Evolutionary conservation across 1,140 invertebrate species (phyloP), one percentile per base, ranked within the genome.

Genomic region (Panulirus ornatus): DNA sequence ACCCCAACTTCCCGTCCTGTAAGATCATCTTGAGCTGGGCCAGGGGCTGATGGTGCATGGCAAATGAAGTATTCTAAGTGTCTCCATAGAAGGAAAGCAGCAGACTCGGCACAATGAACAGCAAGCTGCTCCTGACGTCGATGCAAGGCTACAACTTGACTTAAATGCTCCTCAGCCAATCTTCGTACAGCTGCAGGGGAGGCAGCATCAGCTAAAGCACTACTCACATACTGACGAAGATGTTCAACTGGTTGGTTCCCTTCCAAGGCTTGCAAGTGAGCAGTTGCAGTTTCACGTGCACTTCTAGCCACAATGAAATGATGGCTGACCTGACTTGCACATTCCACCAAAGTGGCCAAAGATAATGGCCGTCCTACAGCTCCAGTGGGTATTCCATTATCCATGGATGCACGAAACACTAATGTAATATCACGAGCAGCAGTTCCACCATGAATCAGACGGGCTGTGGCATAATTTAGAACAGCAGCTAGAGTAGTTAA

Each of bases 171-270:
- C 70, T 89, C 87, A 30, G 87, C 87, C 40, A 89, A 38, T 51
- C 79, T 89, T 5, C 87, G 87, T 51, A 89, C 87, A 75, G 87
- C 87, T 63, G 87, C 87, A 38, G 87, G 87, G 22, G 78, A 83
- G 27, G 87, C 87, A 30, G 87, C 40, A 54, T 89, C 87, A 40
- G 87, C 87, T 16, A 89, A 58, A 54, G 79, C 81, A 83, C 87
- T 89, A 38, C 87, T 89, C 11, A 89, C 87, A 76, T 83, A 89
- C 79, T 89, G 87, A 16, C 81, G 79, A 8, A 89, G 71, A 30
- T 89, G 87, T 40, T 89, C 87, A 71, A 89, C 87, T 22, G 87
- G 87, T n/a, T 89, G 87, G 42, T 89, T 89, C 19, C 78, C 79
- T 58, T 89, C 87, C 51, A 89, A 58, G 19, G 87, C 87, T 58